Base-by-base conservation (phyloP, 2,888 invertebrate species). In the Acrobasis consociella region DNA sequence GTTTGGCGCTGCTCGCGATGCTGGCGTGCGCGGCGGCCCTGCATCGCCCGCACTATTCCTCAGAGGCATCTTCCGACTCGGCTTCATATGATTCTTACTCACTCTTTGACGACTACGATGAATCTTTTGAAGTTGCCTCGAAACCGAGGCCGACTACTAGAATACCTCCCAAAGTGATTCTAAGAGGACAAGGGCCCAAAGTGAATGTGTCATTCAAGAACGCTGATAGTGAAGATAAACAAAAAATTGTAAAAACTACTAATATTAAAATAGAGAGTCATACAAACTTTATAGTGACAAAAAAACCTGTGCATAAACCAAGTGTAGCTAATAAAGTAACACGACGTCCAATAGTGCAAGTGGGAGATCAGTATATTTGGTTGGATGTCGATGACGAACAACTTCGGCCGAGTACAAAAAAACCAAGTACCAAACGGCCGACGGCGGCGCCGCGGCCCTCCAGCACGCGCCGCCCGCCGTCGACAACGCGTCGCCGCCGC, bases 1-100 rank as follows among this genome's bases (percentile, higher is more conserved):
- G 89, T 86, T 84, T 89, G 91, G 86, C 90, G 92, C 91, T 90
- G 89, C 89, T 87, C 70, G 87, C 80, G 85, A 82, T 89, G 74
- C 82, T 87, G 83, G 88, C 83, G 77, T 86, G 83, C 80, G 83
- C 85, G 81, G 83, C 75, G 51, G 60, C 60, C 38, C 39, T 51
- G 60, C 60, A 10, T 16, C 60, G 60, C 51, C 60, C 60, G 60
- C 60, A 60, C 39, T 55, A 55, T 39, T 55, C 53, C 51, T 49
- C 49, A 11, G 38, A 53, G n/a, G 2, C n/a, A 9, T 50, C 61
- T 22, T 82, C 85, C 64, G 76, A 85, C 67, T 87, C 88, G 9
- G 82, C 86, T 46, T 82, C 88, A 53, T 71, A 85, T 53, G 89
- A 90, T 65, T 81, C 87, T 8, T 84, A 89, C 68, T 69, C 80